Base-by-base conservation (phyloP, 2,797 vertebrate species). In the Melopsittacus undulatus region DNA sequence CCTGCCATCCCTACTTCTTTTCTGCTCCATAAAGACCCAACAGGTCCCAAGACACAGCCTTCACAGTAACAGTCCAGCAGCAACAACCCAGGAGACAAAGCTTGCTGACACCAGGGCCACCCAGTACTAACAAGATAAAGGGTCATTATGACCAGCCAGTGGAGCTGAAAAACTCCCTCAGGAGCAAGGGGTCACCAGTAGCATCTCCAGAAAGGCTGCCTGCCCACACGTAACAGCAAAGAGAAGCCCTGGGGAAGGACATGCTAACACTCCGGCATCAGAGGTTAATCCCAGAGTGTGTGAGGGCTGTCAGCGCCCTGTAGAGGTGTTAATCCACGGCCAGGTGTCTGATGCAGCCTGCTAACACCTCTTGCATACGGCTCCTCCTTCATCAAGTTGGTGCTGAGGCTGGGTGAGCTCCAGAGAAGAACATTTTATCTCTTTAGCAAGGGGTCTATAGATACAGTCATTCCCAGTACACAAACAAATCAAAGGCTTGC, bases 321-420 rank as follows among this genome's bases (percentile, higher is more conserved):
- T 57, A 85, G 66, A 95, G 69, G 82, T 83, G 74, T 56, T 94
- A 96, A 97, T 94, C 91, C 77, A 61, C 15, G 67, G 59, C 63
- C 0, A 0, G n/a, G 26, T 77, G 81, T 80, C 75, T 76, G 43
- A 89, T 5, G 27, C 43, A 79, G 77, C 34, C 75, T 75, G 51
- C 8, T 66, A 89, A 88, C 64, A 59, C 52, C 72, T 74, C 69
- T 46, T 90, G 49, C 63, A 73, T 40, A 16, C 4, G 48, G 78
- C 68, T 92, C 40, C 36, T 84, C 52, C 49, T 59, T 80, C 43
- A 43, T 10, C 13, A 78, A 22, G 9, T 32, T 52, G 72, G 34
- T 52, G 68, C 57, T 87, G 66, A 90, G 77, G 51, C 52, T 74
- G 74, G 22, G 29, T 79, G 77, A 87, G 66, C 57, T 61, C 69